Percentiles rank a stretch among this genome's conserved stretches.
These are phyloP conservation scores for Caloenas nicobarica DNA, from an alignment of 2,113 vertebrate genomes.

Conservation along the genomic window DNA sequence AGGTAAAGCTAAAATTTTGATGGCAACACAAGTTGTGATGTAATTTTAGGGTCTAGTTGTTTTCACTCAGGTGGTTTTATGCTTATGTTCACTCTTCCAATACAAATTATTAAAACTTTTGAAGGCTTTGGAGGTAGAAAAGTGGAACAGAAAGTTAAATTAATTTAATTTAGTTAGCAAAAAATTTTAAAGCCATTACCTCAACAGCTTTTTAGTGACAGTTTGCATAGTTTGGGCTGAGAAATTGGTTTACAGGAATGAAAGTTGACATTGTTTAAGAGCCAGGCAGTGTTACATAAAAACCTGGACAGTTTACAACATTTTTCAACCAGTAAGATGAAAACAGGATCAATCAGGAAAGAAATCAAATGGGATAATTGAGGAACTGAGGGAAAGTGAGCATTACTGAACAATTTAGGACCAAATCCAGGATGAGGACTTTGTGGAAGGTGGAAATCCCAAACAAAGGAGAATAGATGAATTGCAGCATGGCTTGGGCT, in stretches of 20 bases:
- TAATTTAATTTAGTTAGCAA: background rate
- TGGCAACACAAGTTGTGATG: background rate
- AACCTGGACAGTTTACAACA: background rate
- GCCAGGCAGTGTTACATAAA: constrained; percentile 41
- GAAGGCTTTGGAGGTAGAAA: background rate
- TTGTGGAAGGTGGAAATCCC: background rate
- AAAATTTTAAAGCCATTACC: background rate
- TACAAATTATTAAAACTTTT: background rate
- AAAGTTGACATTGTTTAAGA: constrained; percentile 45
- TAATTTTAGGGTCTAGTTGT: background rate
- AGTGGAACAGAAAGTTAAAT: background rate
- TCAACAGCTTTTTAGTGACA: background rate
- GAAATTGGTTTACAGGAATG: constrained; percentile 16
- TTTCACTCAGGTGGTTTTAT: background rate
- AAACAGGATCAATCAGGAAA: constrained; percentile 11
- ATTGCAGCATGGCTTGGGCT: background rate
- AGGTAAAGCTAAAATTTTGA: background rate
- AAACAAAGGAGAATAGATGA: background rate
- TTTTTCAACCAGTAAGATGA: background rate
- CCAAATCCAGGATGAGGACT: background rate
- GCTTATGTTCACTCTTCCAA: background rate
- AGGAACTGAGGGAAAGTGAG: background rate
- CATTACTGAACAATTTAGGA: background rate
- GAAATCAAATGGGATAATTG: background rate
- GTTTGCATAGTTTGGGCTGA: background rate